Percentiles rank a stretch among this genome's conserved stretches.
Conservation (phyloP, 2,797 vertebrate species). For the Diplodus sargus region DNA sequence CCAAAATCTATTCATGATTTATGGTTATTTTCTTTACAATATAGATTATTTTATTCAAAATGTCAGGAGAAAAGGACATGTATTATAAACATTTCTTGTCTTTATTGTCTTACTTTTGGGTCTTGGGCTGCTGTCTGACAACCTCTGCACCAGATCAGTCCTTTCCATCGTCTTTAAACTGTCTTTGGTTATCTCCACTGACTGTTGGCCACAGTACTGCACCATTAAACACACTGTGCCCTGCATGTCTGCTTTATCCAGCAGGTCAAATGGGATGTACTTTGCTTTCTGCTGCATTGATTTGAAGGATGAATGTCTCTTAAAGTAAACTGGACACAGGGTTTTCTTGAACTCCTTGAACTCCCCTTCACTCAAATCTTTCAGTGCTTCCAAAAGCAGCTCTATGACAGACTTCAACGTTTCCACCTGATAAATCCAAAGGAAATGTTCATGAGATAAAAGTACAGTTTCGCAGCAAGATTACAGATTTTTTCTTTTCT, state of each 20-base stretch:
- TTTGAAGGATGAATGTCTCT: no score
- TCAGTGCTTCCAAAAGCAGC: constrained; percentile 6
- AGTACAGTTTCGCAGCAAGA: not conserved
- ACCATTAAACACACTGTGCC: not conserved
- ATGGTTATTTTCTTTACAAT: no score
- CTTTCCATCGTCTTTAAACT: not conserved
- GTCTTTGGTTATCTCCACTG: not conserved
- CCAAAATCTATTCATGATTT: no score
- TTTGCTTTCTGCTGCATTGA: not conserved
- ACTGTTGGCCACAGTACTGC: not conserved
- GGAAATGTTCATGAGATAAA: not conserved
- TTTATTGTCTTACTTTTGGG: not conserved
- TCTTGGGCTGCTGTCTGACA: not conserved
- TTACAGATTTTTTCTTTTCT: no score
- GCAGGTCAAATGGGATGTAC: no score
- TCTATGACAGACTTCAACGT: not conserved
- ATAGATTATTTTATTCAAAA: no score
- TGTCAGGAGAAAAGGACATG: no score
- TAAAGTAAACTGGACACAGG: not conserved
- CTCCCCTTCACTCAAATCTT: not conserved
- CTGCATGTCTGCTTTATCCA: not conserved
- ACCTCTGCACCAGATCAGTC: not conserved
- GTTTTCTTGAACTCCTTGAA: not conserved
- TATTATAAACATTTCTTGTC: not conserved
- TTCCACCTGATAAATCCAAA: constrained; percentile 11